Evolutionary conservation across 2,113 vertebrate species (phyloP).

Genomic region (Pachyramphus minor): DNA sequence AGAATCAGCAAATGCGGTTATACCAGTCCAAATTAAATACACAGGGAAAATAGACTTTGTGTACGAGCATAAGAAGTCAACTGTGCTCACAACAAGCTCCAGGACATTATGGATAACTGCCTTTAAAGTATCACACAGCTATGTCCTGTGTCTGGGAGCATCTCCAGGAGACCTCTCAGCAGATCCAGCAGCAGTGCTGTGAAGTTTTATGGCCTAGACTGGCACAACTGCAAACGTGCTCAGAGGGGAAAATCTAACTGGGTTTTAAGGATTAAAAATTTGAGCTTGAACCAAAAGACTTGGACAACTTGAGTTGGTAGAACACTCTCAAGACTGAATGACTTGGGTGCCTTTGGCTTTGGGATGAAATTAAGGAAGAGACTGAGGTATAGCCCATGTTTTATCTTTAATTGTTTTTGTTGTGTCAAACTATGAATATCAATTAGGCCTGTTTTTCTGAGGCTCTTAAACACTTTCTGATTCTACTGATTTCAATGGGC

Average conservation of each 20-base stretch:
- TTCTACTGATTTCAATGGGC: background rate
- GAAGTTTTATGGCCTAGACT: background rate
- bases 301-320: background rate
- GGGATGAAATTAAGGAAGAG: background rate
- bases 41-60: background rate
- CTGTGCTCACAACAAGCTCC: background rate
- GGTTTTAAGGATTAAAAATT: background rate
- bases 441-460: background rate
- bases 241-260: background rate
- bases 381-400: background rate
- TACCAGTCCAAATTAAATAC: background rate
- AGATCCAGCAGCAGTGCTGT: background rate
- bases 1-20: background rate
- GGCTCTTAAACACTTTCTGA: background rate
- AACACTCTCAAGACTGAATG: background rate
- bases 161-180: background rate
- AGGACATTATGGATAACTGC: background rate
- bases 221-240: background rate
- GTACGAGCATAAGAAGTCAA: background rate
- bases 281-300: background rate
- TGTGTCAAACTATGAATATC: background rate
- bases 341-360: background rate
- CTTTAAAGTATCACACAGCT: background rate
- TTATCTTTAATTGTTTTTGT: background rate
- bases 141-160: background rate